Evolutionary conservation across 2,113 vertebrate species (phyloP).

Genomic region (Hyperopisus bebe): DNA sequence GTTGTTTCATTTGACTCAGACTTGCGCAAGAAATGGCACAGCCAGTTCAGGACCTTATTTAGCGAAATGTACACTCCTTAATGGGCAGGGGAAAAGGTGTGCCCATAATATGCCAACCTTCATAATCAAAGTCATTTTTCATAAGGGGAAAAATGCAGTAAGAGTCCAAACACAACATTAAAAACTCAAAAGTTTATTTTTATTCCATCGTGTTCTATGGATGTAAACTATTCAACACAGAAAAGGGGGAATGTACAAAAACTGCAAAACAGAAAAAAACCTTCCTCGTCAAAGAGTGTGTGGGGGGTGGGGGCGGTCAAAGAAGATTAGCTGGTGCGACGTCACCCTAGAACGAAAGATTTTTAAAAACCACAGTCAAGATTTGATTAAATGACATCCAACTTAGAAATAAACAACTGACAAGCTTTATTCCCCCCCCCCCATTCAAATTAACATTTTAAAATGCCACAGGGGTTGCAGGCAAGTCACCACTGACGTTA

Average conservation of each 20-base stretch:
- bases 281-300: not conserved
- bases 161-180: conserved; percentile 4
- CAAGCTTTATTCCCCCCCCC: not conserved
- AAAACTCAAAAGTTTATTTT: conserved; percentile 22
- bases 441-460: not conserved
- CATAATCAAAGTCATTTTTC: not conserved
- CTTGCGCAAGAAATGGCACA: not conserved
- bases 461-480: not conserved
- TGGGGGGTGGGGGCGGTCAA: not conserved
- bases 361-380: not conserved
- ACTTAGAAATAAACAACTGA: not conserved
- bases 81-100: not conserved
- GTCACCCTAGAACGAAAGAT: not conserved
- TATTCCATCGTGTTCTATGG: not conserved
- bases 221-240: conserved; percentile 12
- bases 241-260: conserved; percentile 15
- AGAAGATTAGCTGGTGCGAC: not conserved
- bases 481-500: not conserved
- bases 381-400: not conserved
- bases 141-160: not conserved
- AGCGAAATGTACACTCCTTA: not conserved
- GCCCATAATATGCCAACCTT: not conserved
- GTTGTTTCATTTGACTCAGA: not conserved
- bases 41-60: not conserved
- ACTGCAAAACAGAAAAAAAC: not conserved